A percentile compares a stretch with the other conserved stretches of the same genome.
phyloP scores from a whole-genome alignment of 2,888 invertebrate species.

The Drosophila conformis region DNA sequence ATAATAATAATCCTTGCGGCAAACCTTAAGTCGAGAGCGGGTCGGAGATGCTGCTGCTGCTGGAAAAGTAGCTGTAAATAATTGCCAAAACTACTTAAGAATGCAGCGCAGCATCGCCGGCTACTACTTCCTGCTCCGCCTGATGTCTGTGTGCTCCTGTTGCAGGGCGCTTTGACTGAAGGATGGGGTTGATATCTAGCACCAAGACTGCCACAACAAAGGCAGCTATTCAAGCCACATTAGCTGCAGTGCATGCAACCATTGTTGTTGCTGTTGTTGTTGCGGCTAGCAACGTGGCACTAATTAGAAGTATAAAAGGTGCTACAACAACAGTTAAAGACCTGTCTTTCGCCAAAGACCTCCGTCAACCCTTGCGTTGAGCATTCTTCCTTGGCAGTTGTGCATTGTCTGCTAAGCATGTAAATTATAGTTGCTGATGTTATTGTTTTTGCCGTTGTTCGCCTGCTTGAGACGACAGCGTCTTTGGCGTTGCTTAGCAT shows the following conservation, averaged over 20 bases:
- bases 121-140: constrained; percentile 57
- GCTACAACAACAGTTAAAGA: constrained; percentile 67
- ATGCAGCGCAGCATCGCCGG: constrained; percentile 68
- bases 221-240: constrained; percentile 45
- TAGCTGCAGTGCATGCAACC: constrained; percentile 65
- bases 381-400: constrained; percentile 29
- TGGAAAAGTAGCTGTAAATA: constrained; percentile 78
- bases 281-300: constrained; percentile 73
- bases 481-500: constrained; percentile 20
- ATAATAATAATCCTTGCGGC: constrained; percentile 80
- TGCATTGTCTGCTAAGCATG: constrained; percentile 69
- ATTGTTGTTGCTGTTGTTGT: constrained; percentile 41
- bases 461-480: constrained; percentile 54
- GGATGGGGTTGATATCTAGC: constrained; percentile 6
- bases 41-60: constrained; percentile 9
- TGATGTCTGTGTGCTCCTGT: constrained; percentile 1
- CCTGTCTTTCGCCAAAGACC: constrained; percentile 33
- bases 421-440: constrained; percentile 62
- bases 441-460: constrained; percentile 30
- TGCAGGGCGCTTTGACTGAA: not conserved
- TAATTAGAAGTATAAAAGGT: constrained; percentile 81
- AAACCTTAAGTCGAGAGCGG: constrained; percentile 55
- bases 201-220: constrained; percentile 64
- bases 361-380: not conserved
- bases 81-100: constrained; percentile 82